These are phyloP conservation scores for Enoplolaimus lenunculus DNA, from an alignment of 2,888 invertebrate genomes.

Conservation along the genomic window DNA sequence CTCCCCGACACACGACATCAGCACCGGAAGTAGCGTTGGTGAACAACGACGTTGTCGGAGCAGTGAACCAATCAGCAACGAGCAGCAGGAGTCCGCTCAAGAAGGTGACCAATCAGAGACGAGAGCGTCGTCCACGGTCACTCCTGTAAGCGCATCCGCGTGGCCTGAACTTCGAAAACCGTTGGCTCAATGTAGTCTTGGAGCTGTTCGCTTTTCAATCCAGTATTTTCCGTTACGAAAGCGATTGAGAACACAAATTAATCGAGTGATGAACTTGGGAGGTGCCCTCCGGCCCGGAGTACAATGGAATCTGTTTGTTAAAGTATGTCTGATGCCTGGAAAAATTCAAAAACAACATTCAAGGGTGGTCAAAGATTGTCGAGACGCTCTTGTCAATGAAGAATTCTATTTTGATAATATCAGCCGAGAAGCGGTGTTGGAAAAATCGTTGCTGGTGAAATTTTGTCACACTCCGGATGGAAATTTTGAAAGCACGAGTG, in stretches of 20 bases:
- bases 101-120: background rate
- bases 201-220: conserved; percentile 25
- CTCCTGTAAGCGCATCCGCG: background rate
- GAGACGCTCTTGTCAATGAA: conserved; percentile 37
- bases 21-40: background rate
- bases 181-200: background rate
- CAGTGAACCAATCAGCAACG: background rate
- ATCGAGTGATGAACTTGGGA: conserved; percentile 40
- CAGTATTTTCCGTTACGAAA: conserved; percentile 43
- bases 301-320: conserved; percentile 41
- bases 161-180: background rate
- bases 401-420: conserved; percentile 44
- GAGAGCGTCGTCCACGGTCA: background rate
- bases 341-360: conserved; percentile 42
- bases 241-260: conserved; percentile 41
- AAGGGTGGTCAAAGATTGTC: conserved; percentile 32
- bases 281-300: conserved; percentile 39
- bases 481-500: background rate
- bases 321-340: conserved; percentile 42
- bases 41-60: background rate
- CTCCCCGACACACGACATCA: no score
- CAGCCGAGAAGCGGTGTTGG: conserved; percentile 40
- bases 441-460: conserved; percentile 39
- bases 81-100: background rate
- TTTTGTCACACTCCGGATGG: conserved; percentile 34